Base-by-base conservation (phyloP, 2,113 vertebrate genomes). In the Corythaixoides concolor region DNA sequence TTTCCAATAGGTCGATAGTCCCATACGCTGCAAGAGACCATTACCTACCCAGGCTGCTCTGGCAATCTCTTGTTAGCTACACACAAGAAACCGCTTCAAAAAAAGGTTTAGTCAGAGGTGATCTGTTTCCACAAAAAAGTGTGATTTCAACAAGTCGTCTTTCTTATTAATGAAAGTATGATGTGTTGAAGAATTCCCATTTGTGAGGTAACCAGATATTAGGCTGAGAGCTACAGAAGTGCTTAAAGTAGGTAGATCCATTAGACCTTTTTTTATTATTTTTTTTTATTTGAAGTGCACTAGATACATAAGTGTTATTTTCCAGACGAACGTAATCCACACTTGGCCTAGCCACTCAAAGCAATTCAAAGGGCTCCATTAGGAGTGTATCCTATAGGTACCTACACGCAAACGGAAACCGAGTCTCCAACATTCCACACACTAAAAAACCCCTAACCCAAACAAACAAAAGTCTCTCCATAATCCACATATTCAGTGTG, bases 21-120 rank as follows among this genome's bases (percentile, higher is more conserved):
- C 41, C 41, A 24, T 13, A 18, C 0, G 0, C 1, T 43, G 37
- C 45, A 77, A 35, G 45, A 30, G 63, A 41, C 70, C 74, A 11
- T 6, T 6, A 19, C 6, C 41, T 56, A 5, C 18, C 20, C 68
- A 9, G 49, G 26, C 53, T 41, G 1, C 23, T 32, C 50, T 18
- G 39, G 26, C 33, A n/a, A 27, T 9, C 39, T 55, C 39, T 30
- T 41, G 22, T 47, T 63, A 78, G 55, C 24, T 49, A 5, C 15
- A 2, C 21, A 39, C 10, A 73, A 32, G 16, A 37, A 83, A 55
- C 37, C 28, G 21, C 30, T 69, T 24, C 13, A 12, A 24, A 37
- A 41, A 15, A 14, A 19, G 11, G 2, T 64, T 74, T 60, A 30
- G 27, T 78, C 30, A 22, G 68, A 39, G 30, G 33, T 45, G 80